phyloP scores from a whole-genome alignment of 2,797 vertebrate genomes.

The Simalia tracyae region DNA sequence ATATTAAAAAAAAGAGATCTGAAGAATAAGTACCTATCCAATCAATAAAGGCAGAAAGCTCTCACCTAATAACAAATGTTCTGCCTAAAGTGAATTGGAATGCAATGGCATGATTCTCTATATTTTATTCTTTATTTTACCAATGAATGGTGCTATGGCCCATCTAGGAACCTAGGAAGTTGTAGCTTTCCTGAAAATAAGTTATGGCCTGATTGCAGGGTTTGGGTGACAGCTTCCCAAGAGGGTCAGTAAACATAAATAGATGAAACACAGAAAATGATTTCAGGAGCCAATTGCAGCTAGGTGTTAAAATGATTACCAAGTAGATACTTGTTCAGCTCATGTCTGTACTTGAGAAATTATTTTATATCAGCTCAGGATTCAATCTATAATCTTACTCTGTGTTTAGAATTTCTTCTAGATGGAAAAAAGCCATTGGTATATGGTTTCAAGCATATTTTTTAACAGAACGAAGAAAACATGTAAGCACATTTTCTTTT shows the following conservation, averaged over 20 bases:
- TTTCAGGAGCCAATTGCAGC: neutral
- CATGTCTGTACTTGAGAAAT: neutral
- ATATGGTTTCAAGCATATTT: neutral
- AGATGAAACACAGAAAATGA: neutral
- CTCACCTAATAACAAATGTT: constrained; percentile 9
- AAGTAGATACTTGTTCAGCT: constrained; percentile 5
- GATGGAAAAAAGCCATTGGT: neutral
- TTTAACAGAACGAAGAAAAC: neutral
- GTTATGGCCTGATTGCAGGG: neutral
- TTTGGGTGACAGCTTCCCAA: neutral
- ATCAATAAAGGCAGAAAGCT: neutral
- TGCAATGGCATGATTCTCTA: neutral
- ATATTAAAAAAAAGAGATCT: too few relatives aligned
- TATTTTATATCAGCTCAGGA: neutral
- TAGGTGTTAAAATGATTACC: neutral
- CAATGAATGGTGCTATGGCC: neutral
- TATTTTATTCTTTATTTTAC: neutral
- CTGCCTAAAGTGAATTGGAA: neutral
- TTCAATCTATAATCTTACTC: neutral
- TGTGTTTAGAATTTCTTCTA: neutral
- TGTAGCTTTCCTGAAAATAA: neutral
- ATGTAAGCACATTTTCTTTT: neutral
- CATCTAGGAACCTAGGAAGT: too few relatives aligned
- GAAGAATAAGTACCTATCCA: neutral
- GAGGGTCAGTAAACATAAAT: neutral